Evolutionary conservation across 2,113 vertebrate genomes (phyloP).

Genomic region (Hydrochoerus hydrochaeris): DNA sequence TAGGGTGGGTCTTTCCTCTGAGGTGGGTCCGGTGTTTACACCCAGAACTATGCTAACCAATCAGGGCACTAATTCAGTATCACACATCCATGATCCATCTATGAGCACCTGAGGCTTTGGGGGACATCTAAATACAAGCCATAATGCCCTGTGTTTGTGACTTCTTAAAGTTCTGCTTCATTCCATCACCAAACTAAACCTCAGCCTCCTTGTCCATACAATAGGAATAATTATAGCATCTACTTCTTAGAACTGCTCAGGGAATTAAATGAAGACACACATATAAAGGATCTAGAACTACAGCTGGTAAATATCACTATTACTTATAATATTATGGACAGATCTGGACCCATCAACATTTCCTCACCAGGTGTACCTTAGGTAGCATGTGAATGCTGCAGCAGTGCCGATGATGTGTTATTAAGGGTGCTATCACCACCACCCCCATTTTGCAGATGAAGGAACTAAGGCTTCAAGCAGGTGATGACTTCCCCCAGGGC

Average conservation of each 20-base stretch:
- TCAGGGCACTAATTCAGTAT: neutral
- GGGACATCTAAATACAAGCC: neutral
- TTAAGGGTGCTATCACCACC: neutral
- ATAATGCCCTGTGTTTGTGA: neutral
- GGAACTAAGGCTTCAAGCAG: too few relatives aligned
- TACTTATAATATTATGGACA: neutral
- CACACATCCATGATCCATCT: too few relatives aligned
- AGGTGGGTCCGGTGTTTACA: neutral
- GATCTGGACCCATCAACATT: neutral
- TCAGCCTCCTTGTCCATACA: neutral
- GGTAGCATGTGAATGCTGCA: neutral
- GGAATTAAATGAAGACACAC: neutral
- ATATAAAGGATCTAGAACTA: neutral
- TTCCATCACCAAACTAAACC: neutral
- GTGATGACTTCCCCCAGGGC: neutral
- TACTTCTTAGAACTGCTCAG: neutral
- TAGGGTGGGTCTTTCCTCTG: neutral
- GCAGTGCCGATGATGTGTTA: neutral
- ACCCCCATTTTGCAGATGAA: neutral
- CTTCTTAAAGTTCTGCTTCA: neutral
- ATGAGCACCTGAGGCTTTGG: neutral
- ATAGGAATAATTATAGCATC: too few relatives aligned
- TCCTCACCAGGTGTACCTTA: neutral
- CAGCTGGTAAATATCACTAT: neutral
- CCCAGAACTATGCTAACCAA: neutral